These are phyloP conservation scores for Oreortyx pictus DNA, from an alignment of 2,797 vertebrate species.

Conservation along the genomic window DNA sequence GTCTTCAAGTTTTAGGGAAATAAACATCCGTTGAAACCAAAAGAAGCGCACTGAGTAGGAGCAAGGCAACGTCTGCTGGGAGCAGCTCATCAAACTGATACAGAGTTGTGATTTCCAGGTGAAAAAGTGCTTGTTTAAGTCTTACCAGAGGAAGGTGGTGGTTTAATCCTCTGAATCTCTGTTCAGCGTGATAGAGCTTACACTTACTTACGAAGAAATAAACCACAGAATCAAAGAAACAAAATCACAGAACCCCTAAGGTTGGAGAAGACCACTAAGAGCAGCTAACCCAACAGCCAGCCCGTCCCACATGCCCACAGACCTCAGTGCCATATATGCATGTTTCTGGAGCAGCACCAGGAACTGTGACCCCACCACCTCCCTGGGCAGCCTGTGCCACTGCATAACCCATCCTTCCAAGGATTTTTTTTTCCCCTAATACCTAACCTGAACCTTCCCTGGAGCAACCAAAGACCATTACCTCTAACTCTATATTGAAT, in stretches of 20 bases:
- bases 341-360: too few relatives aligned
- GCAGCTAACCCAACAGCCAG: too few relatives aligned
- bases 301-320: too few relatives aligned
- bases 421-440: too few relatives aligned
- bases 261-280: too few relatives aligned
- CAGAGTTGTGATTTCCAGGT: neutral
- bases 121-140: neutral
- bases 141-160: neutral
- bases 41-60: rapidly evolving
- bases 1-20: neutral
- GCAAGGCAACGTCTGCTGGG: neutral
- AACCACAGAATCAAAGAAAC: neutral
- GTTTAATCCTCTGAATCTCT: neutral
- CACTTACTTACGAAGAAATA: neutral
- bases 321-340: too few relatives aligned
- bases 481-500: neutral
- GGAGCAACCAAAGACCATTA: too few relatives aligned
- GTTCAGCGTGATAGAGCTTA: neutral
- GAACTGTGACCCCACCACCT: too few relatives aligned
- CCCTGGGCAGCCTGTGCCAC: too few relatives aligned
- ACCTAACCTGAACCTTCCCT: too few relatives aligned
- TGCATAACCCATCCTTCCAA: too few relatives aligned
- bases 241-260: too few relatives aligned
- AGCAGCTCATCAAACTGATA: neutral
- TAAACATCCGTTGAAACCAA: neutral